These are phyloP conservation scores for Dasyurus viverrinus DNA, from an alignment of 2,113 vertebrate genomes.

Conservation along the genomic window DNA sequence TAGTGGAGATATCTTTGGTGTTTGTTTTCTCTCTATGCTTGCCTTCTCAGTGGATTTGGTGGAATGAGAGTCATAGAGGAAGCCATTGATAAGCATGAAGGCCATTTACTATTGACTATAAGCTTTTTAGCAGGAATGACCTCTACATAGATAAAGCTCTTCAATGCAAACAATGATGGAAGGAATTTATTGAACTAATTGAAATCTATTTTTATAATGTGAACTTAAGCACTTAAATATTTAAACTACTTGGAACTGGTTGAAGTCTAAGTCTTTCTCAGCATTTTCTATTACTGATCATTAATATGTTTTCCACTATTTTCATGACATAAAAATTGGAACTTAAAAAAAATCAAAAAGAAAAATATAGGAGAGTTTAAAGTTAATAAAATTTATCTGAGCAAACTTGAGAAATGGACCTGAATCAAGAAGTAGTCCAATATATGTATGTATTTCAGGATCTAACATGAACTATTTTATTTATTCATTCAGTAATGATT, in stretches of 20 bases:
- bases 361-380: not conserved
- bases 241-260: not conserved
- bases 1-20: conserved; percentile 75
- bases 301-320: not conserved
- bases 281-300: not conserved
- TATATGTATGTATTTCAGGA: not conserved
- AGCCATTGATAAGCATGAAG: conserved; percentile 72
- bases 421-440: not conserved
- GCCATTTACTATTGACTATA: conserved; percentile 45
- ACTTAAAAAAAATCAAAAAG: not conserved
- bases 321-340: not conserved
- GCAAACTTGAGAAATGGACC: not conserved
- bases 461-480: not conserved
- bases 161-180: not conserved
- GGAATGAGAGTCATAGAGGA: conserved; percentile 48
- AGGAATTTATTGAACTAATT: too few species aligned
- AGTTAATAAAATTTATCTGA: not conserved
- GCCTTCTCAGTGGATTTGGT: conserved; percentile 60
- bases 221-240: not conserved
- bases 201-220: not conserved
- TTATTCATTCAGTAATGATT: not conserved
- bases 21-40: conserved; percentile 69
- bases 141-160: not conserved
- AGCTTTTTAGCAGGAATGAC: not conserved
- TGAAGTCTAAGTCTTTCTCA: not conserved